Base-by-base conservation (phyloP, 2,113 vertebrate genomes). In the Hirundichthys speculiger region DNA sequence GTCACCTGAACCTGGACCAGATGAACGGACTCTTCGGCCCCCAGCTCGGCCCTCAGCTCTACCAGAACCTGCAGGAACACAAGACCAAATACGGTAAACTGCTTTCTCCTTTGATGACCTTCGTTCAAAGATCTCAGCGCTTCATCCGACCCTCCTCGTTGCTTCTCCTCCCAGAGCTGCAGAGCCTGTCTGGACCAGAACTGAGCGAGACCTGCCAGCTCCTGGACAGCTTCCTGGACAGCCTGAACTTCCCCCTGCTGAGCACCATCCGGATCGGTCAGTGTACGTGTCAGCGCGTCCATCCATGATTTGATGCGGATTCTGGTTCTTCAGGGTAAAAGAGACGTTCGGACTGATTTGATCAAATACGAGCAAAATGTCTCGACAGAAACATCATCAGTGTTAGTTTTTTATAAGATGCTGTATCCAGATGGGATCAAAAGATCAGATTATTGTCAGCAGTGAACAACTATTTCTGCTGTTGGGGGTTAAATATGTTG, bases 21-120 rank as follows among this genome's bases (percentile, higher is more conserved):
- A 91, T 98, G 87, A 82, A 89, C 0, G 70, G 60, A 19, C 78
- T 92, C 60, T 98, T 96, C 0, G 97, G 96, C 22, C 84, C 90
- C 0, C 75, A 95, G 43, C 80, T 93, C 1, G 98, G 96, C 0
- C 90, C 93, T 0, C 91, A 93, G 7, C 94, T 99, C 3, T 90
- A 96, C 0, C 90, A 94, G 25, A 95, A 88, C 67, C 89, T 98
- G 13, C 93, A 94, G 0, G 94, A 94, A 49, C 91, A 93, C 68
- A 94, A 93, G 89, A 64, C 66, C 13, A 90, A 84, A 84, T 46
- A 66, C 39, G 87, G 91, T 92, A 86, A 82, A 9, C 22, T 34
- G 30, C 7, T 34, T 25, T 42, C 12, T 14, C n/a, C 18, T 19
- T 18, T 45, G 30, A 45, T 41, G 15, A 45, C 43, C 13, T 13